Percentiles rank a stretch among this genome's conserved stretches.
Conservation (phyloP, 2,113 vertebrate genomes). For the Oncorhynchus gorbuscha region DNA sequence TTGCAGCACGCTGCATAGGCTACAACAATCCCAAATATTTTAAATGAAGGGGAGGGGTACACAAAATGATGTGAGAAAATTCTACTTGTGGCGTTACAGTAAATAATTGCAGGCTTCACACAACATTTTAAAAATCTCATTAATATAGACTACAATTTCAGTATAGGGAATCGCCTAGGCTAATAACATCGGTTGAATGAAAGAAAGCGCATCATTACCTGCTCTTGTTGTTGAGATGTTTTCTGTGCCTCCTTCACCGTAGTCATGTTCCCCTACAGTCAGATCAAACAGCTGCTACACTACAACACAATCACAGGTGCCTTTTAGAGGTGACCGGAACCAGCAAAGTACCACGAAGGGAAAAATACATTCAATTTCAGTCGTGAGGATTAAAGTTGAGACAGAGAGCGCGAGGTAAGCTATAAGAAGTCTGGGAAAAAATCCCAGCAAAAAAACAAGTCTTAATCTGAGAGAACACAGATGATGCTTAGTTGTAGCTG, state of each 20-base stretch:
- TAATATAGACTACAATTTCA: no score
- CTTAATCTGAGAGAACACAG: slow-evolving; percentile 7
- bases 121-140: background rate
- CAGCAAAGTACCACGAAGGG: slow-evolving; percentile 6
- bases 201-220: slow-evolving; percentile 76
- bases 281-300: slow-evolving; percentile 46
- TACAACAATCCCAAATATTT: no score
- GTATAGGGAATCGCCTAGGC: no score
- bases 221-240: slow-evolving; percentile 87
- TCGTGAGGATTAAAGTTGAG: slow-evolving; percentile 7
- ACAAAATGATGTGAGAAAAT: no score
- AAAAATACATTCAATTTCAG: slow-evolving; percentile 10
- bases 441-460: background rate
- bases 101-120: background rate
- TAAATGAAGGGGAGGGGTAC: no score
- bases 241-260: slow-evolving; percentile 91
- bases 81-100: no score
- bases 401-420: slow-evolving; percentile 3
- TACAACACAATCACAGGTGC: slow-evolving; percentile 12
- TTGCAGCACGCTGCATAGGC: no score
- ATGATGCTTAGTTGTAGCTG: slow-evolving; percentile 17
- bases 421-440: background rate
- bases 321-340: slow-evolving; percentile 8
- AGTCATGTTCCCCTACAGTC: slow-evolving; percentile 83
- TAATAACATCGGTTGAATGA: background rate